Evolutionary conservation across 2,797 vertebrate species (phyloP), one percentile per base, ranked within the genome.

Genomic region (Euthynnus affinis): DNA sequence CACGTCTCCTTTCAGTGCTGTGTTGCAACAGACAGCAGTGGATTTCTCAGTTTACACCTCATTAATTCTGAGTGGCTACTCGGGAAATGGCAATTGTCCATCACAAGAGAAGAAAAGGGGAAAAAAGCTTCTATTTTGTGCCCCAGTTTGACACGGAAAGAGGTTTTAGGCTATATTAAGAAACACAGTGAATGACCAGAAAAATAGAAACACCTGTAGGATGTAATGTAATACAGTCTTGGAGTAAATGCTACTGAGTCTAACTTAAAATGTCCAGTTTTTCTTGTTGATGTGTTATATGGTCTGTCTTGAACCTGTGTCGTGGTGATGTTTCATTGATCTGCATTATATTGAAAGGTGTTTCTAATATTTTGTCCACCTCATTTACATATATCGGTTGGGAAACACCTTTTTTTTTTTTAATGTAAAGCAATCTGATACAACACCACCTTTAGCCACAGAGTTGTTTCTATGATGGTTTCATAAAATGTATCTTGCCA

Each of bases 31-130:
- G 64, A 81, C 68, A 58, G 69, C 55, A 52, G 65, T 63, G 73
- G 59, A 73, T 87, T 73, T 71, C 17, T 81, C 78, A 69, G 58
- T 0, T 75, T 84, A 66, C 83, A 69, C 64, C 68, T 78, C 74
- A 77, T 85, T 83, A 63, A 67, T 83, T 81, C 78, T 71, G 27
- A 77, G 48, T 74, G 51, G 64, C 80, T 67, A 65, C 44, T 69
- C 65, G 13, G 68, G 65, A 80, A 67, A 83, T 61, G 49, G 74
- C 44, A 72, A 82, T 25, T 65, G 55, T 75, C 71, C 46, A 66
- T 61, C 74, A 73, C 68, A 46, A 55, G 40, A 52, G 23, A 3
- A 72, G 34, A 67, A 46, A 6, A 52, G 14, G 32, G 46, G 23
- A 56, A 25, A 61, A 75, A 75, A 55, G 7, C 61, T 60, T 60